Conservation (phyloP, 2,888 invertebrate species). For the Pseudolycoriella hygida region DNA sequence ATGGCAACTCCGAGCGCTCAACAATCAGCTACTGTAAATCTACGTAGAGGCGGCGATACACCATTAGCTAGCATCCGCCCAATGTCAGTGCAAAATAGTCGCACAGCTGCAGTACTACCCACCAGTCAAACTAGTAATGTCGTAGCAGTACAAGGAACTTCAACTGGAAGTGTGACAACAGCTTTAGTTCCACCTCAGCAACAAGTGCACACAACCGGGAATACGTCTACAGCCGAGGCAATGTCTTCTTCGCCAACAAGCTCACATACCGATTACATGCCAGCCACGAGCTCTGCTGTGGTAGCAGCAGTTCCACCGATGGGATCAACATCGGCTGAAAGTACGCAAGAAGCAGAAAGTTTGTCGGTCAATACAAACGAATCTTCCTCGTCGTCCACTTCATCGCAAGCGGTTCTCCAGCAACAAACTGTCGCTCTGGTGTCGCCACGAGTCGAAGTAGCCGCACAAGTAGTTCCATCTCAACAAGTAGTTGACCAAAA, state of each 20-base stretch:
- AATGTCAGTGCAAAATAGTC: slow-evolving; percentile 54
- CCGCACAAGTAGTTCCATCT: slow-evolving; percentile 26
- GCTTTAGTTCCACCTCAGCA: slow-evolving; percentile 42
- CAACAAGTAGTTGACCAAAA: slow-evolving; percentile 20
- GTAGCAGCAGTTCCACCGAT: slow-evolving; percentile 49
- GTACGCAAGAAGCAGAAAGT: slow-evolving; percentile 30
- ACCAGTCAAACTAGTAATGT: slow-evolving; percentile 42
- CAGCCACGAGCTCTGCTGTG: slow-evolving; percentile 58
- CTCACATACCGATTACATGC: slow-evolving; percentile 68
- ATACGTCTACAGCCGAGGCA: slow-evolving; percentile 25
- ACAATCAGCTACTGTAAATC: slow-evolving; percentile 35
- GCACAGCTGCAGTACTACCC: slow-evolving; percentile 62
- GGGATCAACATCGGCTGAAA: slow-evolving; percentile 24
- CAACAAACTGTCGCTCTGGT: slow-evolving; percentile 52
- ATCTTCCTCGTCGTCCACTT: slow-evolving; percentile 18
- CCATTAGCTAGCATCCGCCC: slow-evolving; percentile 86
- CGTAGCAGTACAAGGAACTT: slow-evolving; percentile 16
- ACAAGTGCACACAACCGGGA: slow-evolving; percentile 37
- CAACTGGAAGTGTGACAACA: slow-evolving; percentile 24
- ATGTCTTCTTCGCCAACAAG: slow-evolving; percentile 53
- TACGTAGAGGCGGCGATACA: slow-evolving; percentile 60
- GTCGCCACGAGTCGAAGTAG: slow-evolving; percentile 50
- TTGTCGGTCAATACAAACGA: slow-evolving; percentile 17
- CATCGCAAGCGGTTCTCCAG: slow-evolving; percentile 20
- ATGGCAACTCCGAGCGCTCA: slow-evolving; percentile 52